Evolutionary conservation across 2,113 vertebrate genomes (phyloP).

Genomic region (Myrmecophaga tridactyla): DNA sequence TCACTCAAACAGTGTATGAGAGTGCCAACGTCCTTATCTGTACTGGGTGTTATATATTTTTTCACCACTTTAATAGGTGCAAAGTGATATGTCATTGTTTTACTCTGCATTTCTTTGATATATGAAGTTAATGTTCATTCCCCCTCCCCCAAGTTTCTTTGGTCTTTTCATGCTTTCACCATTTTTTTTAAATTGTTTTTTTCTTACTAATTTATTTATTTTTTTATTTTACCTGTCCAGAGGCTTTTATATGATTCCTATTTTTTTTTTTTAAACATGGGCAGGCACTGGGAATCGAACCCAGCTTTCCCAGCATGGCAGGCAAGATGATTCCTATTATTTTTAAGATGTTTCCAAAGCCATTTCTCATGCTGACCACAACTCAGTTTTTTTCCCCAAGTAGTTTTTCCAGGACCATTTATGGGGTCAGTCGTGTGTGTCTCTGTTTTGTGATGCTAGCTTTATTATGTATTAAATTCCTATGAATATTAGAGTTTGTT

Average conservation of each 20-base stretch:
- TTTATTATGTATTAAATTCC: slow-evolving; percentile 29
- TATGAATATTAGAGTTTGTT: background rate
- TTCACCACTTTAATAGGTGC: slow-evolving; percentile 14
- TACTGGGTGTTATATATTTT: background rate
- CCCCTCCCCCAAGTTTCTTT: background rate
- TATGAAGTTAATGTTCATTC: background rate
- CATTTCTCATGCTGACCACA: background rate
- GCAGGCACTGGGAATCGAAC: no score
- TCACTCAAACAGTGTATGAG: background rate
- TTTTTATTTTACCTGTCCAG: background rate
- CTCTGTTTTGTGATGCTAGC: background rate
- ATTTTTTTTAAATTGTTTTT: background rate
- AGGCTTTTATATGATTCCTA: background rate
- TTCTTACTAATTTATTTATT: background rate
- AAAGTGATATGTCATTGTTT: slow-evolving; percentile 6
- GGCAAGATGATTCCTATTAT: no score
- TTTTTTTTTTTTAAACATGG: no score
- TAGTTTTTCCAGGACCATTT: background rate
- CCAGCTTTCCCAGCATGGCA: no score
- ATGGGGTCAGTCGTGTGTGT: background rate
- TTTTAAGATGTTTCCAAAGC: slow-evolving; percentile 10
- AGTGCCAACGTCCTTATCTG: background rate
- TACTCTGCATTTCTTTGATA: background rate
- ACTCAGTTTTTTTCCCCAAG: background rate
- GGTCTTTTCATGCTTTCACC: background rate